These are phyloP conservation scores for Lasioglossum lativentre DNA, from an alignment of 2,888 invertebrate species.

Conservation along the genomic window DNA sequence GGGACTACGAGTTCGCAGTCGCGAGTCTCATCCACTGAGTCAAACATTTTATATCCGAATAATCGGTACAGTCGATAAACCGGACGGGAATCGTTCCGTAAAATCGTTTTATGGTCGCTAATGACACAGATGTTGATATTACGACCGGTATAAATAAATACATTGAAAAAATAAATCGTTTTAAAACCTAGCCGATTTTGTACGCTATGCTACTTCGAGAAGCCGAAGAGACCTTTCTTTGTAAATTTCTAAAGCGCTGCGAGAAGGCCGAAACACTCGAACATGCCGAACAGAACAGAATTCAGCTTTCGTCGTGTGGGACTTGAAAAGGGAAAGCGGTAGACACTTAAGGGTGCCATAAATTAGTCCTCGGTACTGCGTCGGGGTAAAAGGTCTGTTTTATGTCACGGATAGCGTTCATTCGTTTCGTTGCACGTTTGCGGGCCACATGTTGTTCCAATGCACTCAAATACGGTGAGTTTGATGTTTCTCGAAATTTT, in stretches of 20 bases:
- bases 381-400: not conserved
- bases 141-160: no score
- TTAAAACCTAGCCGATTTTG: not conserved
- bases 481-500: not conserved
- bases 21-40: no score
- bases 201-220: not conserved
- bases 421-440: not conserved
- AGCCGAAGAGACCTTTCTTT: not conserved
- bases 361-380: not conserved
- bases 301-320: not conserved
- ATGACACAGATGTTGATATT: no score
- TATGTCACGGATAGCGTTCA: not conserved
- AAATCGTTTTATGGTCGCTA: no score
- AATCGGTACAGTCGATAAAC: slow-evolving; percentile 12
- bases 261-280: not conserved
- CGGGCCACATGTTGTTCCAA: not conserved
- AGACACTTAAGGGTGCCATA: not conserved
- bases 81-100: no score
- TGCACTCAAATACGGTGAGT: not conserved
- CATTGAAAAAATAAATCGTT: no score
- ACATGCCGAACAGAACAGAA: not conserved
- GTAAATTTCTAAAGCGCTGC: not conserved
- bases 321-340: not conserved
- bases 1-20: no score
- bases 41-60: no score